These are phyloP conservation scores for Myotis davidii DNA, from an alignment of 2,113 vertebrate species.

Conservation along the genomic window DNA sequence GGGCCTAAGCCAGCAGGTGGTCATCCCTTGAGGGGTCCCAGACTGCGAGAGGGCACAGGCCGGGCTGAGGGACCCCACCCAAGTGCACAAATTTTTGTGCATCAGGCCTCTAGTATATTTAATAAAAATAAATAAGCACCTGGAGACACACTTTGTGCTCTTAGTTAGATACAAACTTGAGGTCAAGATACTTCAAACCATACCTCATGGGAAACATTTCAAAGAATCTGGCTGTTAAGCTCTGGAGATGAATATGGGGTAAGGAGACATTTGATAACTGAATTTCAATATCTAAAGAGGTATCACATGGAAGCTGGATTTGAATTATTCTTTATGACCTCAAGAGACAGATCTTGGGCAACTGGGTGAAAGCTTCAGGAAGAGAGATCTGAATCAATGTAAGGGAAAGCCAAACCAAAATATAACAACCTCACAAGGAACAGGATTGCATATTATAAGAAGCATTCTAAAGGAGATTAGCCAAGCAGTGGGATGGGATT, in stretches of 20 bases:
- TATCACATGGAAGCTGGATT: background rate
- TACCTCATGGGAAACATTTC: background rate
- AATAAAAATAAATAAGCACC: background rate
- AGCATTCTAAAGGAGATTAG: background rate
- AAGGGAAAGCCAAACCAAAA: background rate
- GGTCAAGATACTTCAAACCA: background rate
- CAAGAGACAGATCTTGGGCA: background rate
- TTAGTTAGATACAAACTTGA: background rate
- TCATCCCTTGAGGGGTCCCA: no score
- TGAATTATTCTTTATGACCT: background rate
- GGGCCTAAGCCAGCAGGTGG: no score
- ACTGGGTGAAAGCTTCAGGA: background rate
- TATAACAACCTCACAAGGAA: background rate
- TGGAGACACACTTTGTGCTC: background rate
- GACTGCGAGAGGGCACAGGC: no score
- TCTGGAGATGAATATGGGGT: background rate
- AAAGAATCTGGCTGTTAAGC: background rate
- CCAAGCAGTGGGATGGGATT: background rate
- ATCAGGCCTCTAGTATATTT: background rate
- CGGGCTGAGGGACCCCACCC: no score
- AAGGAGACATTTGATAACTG: background rate
- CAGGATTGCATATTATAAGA: background rate
- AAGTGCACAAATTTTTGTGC: no score
- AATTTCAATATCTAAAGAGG: slow-evolving; percentile 11
- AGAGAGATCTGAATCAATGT: background rate